Base-by-base conservation (phyloP, 2,797 vertebrate genomes). In the Scarus forsteni region DNA sequence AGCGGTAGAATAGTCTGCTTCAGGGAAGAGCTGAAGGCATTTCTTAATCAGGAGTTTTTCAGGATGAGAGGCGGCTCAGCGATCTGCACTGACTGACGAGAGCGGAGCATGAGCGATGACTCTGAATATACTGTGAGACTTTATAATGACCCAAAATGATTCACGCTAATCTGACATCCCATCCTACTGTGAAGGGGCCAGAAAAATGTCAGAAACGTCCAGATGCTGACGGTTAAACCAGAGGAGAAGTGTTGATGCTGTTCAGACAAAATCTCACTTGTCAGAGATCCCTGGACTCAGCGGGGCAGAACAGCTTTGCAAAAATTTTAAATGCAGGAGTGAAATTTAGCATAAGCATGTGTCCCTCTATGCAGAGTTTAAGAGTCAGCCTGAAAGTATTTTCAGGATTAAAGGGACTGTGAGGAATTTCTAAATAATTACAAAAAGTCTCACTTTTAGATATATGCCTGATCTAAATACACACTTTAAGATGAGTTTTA, bases 31-130 rank as follows among this genome's bases (percentile, higher is more conserved):
- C 73, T 69, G 54, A 62, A 64, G 73, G 75, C 40, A 0, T 27
- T 77, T 60, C 79, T 77, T 82, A 82, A 81, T 86, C 72, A 75
- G 34, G 36, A 55, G 46, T 60, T 78, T 27, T 75, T 75, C 34
- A 69, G 27, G 68, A 76, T 84, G 70, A 79, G 55, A 57, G 55
- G 53, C 62, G 61, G 57, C 48, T 73, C 62, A 45, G 70, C 73
- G 70, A 81, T 73, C 81, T 71, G 56, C 58, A 65, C 81, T 14
- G 61, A 81, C 64, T 80, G 75, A 86, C 60, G 74, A 67, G 62
- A 66, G 56, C 45, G 72, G 48, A 71, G 13, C 43, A 39, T 51
- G 79, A 82, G 80, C 57, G 38, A 75, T 57, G 34, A 52, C 39
- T 70, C 66, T 58, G 56, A 51, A 46, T 42, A 44, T 16, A 38